Base-by-base conservation (phyloP, 2,888 invertebrate genomes). In the Copidosoma aretas region DNA sequence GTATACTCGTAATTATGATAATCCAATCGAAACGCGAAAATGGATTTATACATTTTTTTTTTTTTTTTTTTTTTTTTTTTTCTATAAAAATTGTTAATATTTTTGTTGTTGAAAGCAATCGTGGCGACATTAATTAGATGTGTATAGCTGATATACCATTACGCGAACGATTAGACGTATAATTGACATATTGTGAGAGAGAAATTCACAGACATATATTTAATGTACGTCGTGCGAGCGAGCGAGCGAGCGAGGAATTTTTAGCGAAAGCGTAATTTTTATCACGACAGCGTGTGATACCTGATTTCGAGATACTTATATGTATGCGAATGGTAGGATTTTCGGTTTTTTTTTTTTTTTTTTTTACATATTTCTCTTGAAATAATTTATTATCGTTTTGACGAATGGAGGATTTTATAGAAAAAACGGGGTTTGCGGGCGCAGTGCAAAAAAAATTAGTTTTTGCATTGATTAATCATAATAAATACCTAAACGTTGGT, bases 331-430 rank as follows among this genome's bases (percentile, higher is more conserved):
- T 51, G 57, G 32, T 4, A 59, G 25, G 41, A 60, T 54, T 60
- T 65, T 60, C 60, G 54, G 60, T 66, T 57, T 60, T 43, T 25
- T 53, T n/a, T n/a, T n/a, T n/a, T n/a, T n/a, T n/a, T n/a, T n/a
- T n/a, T n/a, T n/a, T n/a, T n/a, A n/a, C n/a, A 19, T 46, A 65
- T 53, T 60, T 65, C 59, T 46, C 17, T 46, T 46, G 17, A 46
- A 46, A 46, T 46, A 15, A 46, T 15, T 15, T 46, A 15, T 46
- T 1, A 46, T 46, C 43, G 43, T 46, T 46, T 8, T 12, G 3
- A 15, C 14, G 43, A 8, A 46, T 46, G 43, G 12, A 46, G 43
- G 15, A 46, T 46, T 46, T 46, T 46, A 46, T 46, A 17, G n/a
- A n/a, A n/a, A 46, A 46, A 46, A 32, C 8, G 32, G 32, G 32